phyloP scores from a whole-genome alignment of 2,797 vertebrate genomes.

The Muscicapa striata region DNA sequence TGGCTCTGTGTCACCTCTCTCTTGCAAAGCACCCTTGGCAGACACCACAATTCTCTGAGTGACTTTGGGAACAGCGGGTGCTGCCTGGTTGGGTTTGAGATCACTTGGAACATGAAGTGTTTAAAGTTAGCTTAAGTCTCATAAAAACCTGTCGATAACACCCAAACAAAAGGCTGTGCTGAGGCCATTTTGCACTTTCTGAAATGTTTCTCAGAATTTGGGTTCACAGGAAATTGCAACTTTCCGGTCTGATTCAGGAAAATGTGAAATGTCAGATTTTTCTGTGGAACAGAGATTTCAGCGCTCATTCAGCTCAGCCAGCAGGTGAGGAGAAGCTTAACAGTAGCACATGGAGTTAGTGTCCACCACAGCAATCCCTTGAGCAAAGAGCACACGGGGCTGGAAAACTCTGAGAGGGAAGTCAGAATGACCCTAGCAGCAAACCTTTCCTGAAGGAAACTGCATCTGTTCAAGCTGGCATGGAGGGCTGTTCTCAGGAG shows the following conservation, averaged over 20 bases:
- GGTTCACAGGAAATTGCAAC: slow-evolving; percentile 48
- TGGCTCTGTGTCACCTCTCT: not conserved
- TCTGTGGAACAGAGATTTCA: slow-evolving; percentile 1
- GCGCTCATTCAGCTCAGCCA: slow-evolving; percentile 17
- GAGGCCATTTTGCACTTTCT: not conserved
- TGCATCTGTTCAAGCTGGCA: slow-evolving; percentile 43
- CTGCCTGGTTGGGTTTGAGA: not conserved
- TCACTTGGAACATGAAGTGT: not conserved
- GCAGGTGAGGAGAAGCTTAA: slow-evolving; percentile 51
- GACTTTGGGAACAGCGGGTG: not conserved
- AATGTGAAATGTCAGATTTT: slow-evolving; percentile 41
- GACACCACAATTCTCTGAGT: fast-evolving
- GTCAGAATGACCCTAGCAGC: slow-evolving; percentile 40
- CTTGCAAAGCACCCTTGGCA: not conserved
- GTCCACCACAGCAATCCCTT: slow-evolving; percentile 8
- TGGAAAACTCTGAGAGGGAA: slow-evolving; percentile 52
- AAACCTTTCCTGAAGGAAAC: slow-evolving; percentile 55
- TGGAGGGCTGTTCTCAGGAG: slow-evolving; percentile 51
- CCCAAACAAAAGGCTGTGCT: slow-evolving; percentile 19
- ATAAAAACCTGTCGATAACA: not conserved
- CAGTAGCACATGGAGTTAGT: not conserved
- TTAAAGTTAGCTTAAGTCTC: not conserved
- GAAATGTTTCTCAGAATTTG: slow-evolving; percentile 32
- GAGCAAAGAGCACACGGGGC: slow-evolving; percentile 49
- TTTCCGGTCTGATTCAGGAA: slow-evolving; percentile 56